Evolutionary conservation across 2,888 invertebrate genomes (phyloP).

Genomic region (Macrosoma leucophasiata): DNA sequence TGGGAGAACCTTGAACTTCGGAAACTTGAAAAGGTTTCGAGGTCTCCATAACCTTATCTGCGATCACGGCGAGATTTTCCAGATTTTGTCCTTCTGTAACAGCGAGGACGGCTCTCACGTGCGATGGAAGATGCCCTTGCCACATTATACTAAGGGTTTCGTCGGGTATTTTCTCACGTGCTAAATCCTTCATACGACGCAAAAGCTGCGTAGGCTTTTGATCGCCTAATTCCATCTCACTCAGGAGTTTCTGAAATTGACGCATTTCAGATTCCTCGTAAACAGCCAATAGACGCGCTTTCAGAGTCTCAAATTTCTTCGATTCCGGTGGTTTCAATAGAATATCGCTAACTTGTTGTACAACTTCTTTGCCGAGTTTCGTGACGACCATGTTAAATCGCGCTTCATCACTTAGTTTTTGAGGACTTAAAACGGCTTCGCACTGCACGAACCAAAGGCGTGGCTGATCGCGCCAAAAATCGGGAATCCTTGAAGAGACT

Average conservation of each 20-base stretch:
- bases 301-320: conserved; percentile 12
- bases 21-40: no score
- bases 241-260: conserved; percentile 3
- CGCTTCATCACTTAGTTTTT: conserved; percentile 13
- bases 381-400: conserved; percentile 15
- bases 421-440: conserved; percentile 16
- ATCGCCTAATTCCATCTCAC: no score
- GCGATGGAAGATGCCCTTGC: no score
- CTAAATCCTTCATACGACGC: no score
- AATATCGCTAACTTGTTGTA: conserved; percentile 19
- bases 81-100: no score
- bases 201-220: no score
- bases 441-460: conserved; percentile 17
- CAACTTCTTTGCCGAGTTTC: conserved; percentile 12
- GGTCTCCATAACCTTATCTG: no score
- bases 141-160: no score
- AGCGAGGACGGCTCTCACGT: no score
- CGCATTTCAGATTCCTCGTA: conserved; percentile 3
- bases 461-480: conserved; percentile 17
- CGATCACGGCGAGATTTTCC: no score
- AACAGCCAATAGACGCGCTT: conserved; percentile 7
- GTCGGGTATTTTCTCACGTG: no score
- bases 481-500: conserved; percentile 5
- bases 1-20: no score
- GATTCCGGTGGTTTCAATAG: conserved; percentile 11